phyloP scores from a whole-genome alignment of 1,140 invertebrate species.

The Neodiprion pinetum region DNA sequence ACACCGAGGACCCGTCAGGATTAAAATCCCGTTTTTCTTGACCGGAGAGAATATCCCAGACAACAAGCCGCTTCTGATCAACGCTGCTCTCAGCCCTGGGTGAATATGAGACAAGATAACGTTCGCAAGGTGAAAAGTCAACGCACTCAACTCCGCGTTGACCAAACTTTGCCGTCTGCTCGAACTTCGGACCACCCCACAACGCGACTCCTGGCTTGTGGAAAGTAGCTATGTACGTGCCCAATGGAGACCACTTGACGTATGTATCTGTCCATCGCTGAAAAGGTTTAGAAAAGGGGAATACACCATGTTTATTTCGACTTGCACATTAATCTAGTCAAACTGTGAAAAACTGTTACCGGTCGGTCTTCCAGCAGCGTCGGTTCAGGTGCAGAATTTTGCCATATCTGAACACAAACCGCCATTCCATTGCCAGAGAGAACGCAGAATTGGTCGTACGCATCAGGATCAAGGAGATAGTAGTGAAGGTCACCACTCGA shows the following conservation, averaged over 20 bases:
- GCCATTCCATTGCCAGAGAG: slow-evolving; percentile 78
- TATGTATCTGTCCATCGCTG: slow-evolving; percentile 95
- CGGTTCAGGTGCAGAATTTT: slow-evolving; percentile 90
- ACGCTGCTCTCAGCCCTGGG: slow-evolving; percentile 71
- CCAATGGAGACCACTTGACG: slow-evolving; percentile 96
- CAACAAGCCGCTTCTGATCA: slow-evolving; percentile 79
- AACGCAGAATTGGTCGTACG: slow-evolving; percentile 94
- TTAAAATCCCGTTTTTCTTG: slow-evolving; percentile 91
- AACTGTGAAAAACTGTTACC: slow-evolving; percentile 57
- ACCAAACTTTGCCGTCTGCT: slow-evolving; percentile 89
- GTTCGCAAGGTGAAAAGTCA: slow-evolving; percentile 98
- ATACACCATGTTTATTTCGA: slow-evolving; percentile 14
- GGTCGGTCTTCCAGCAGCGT: slow-evolving; percentile 81
- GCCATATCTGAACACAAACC: slow-evolving; percentile 86
- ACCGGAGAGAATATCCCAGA: slow-evolving; percentile 96
- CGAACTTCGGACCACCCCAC: slow-evolving; percentile 95
- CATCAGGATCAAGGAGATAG: slow-evolving; percentile 91
- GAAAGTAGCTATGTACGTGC: slow-evolving; percentile 95
- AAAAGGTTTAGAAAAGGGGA: slow-evolving; percentile 10
- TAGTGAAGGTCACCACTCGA: slow-evolving; percentile 89
- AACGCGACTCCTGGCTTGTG: slow-evolving; percentile 94
- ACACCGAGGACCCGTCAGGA: slow-evolving; percentile 81
- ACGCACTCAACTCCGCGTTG: slow-evolving; percentile 94
- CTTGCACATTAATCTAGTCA: not conserved
- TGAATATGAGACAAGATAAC: slow-evolving; percentile 94